Percentiles rank a stretch among this genome's conserved stretches.
These are phyloP conservation scores for Callionymus lyra DNA, from an alignment of 2,113 vertebrate species.

Conservation along the genomic window DNA sequence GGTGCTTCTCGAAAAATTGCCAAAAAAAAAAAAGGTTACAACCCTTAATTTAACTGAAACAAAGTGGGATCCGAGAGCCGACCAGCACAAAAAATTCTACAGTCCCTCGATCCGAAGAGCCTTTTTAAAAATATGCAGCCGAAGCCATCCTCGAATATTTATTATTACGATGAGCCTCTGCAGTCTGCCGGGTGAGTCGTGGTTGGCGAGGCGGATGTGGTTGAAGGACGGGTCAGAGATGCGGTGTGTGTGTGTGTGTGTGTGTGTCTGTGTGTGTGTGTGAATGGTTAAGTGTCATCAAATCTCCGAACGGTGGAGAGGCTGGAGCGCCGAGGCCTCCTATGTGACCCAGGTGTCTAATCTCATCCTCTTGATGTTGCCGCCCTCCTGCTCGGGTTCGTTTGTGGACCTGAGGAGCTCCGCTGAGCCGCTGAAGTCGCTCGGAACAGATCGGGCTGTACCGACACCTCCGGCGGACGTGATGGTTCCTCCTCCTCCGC, in stretches of 20 bases:
- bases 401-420: constrained; percentile 73
- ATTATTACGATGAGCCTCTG: too few species aligned
- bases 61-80: constrained; percentile 22
- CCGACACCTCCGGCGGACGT: constrained; percentile 60
- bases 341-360: constrained; percentile 93
- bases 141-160: constrained; percentile 2
- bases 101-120: constrained; percentile 12
- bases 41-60: constrained; percentile 24
- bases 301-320: constrained; percentile 14
- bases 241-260: constrained; percentile 28
- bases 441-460: constrained; percentile 55
- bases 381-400: constrained; percentile 79
- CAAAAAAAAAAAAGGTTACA: constrained; percentile 15
- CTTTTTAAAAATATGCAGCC: constrained; percentile 22
- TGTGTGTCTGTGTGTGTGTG: constrained; percentile 3
- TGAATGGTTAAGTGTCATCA: constrained; percentile 31
- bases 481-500: constrained; percentile 39
- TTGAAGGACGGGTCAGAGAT: constrained; percentile 20
- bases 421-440: constrained; percentile 72
- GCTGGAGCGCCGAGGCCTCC: constrained; percentile 5
- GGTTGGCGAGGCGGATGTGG: constrained; percentile 29
- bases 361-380: constrained; percentile 86
- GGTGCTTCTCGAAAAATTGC: constrained; percentile 22
- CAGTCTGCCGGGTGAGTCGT: too few species aligned
- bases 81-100: constrained; percentile 39